phyloP scores from a whole-genome alignment of 2,113 vertebrate genomes.

The Piaya cayana region DNA sequence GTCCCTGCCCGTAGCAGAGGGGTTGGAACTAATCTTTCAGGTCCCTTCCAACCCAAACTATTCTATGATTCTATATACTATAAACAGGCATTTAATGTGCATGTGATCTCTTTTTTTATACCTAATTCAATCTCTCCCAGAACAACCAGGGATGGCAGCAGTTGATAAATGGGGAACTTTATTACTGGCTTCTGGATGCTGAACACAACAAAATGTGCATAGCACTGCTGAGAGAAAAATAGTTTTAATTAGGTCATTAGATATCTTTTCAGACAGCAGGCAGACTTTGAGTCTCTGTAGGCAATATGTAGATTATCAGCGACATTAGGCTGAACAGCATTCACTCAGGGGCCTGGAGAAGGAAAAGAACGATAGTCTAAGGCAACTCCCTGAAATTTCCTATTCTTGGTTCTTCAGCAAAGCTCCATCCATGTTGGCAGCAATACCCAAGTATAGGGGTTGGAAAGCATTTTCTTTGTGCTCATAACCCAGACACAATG shows the following conservation, averaged over 20 bases:
- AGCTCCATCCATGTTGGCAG: accelerated
- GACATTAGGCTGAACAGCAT: accelerated
- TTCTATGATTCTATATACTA: no score
- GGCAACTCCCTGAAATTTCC: accelerated
- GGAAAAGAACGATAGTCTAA: accelerated
- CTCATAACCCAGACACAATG: accelerated
- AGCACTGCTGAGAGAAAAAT: neutral
- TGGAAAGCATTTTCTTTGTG: accelerated
- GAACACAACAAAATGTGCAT: accelerated
- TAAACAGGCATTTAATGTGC: accelerated
- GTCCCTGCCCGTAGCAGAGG: no score
- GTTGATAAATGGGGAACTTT: accelerated
- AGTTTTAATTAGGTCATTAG: no score
- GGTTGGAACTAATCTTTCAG: no score
- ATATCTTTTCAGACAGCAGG: neutral
- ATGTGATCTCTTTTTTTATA: accelerated
- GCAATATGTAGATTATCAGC: neutral
- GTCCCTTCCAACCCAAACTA: no score
- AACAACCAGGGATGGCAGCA: neutral
- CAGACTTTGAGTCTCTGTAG: neutral
- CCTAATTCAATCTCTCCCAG: accelerated
- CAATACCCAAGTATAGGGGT: accelerated
- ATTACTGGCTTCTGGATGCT: neutral
- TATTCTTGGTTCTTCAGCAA: accelerated
- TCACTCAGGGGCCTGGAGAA: accelerated